Evolutionary conservation across 2,797 vertebrate genomes (phyloP).

Genomic region (Sphaeramia orbicularis): DNA sequence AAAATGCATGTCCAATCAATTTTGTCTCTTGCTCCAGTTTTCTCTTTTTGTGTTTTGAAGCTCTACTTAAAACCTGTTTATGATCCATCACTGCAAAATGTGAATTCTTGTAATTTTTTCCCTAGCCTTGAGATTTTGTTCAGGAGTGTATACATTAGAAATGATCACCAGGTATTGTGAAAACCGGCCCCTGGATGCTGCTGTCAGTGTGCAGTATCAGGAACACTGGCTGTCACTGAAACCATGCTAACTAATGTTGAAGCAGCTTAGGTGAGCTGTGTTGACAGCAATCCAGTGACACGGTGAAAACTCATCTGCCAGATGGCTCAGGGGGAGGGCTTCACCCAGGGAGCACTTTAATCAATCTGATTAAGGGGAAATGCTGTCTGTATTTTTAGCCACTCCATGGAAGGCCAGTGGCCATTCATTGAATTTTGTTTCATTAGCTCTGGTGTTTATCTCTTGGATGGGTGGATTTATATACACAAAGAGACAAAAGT

Average conservation of each 20-base stretch:
- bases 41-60: too few species aligned
- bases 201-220: neutral
- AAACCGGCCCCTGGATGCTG: neutral
- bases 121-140: too few species aligned
- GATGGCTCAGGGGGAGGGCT: conserved; percentile 79
- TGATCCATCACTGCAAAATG: too few species aligned
- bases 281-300: conserved; percentile 68
- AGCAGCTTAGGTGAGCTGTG: conserved; percentile 68
- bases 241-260: conserved; percentile 49
- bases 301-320: conserved; percentile 75
- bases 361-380: conserved; percentile 86
- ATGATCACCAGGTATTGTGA: neutral
- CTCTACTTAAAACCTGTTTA: too few species aligned
- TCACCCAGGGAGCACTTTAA: conserved; percentile 81
- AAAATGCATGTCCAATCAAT: too few species aligned
- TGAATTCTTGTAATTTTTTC: too few species aligned
- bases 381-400: conserved; percentile 85
- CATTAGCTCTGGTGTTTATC: conserved; percentile 75
- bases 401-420: conserved; percentile 70
- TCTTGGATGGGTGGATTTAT: conserved; percentile 55
- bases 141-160: neutral
- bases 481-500: conserved; percentile 37
- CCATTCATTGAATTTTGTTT: conserved; percentile 82
- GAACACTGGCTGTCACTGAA: conserved; percentile 47
- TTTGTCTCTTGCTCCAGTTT: too few species aligned